Evolutionary conservation across 2,888 invertebrate genomes (phyloP).

Genomic region (Drosophila silvestris): DNA sequence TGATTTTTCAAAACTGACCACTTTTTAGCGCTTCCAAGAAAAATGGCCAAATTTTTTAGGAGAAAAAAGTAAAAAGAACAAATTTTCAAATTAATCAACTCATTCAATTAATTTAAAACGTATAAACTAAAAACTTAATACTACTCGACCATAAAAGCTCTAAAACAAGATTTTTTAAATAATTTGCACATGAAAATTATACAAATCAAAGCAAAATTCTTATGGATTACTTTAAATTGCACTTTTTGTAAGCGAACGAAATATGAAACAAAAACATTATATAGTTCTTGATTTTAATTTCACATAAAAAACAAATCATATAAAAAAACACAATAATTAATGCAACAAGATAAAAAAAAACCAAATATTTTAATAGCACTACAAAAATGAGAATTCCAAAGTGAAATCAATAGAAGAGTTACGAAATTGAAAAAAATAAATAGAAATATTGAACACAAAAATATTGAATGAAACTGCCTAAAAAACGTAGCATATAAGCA

Average conservation of each 20-base stretch:
- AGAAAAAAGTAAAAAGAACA: constrained; percentile 50
- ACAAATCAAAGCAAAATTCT: constrained; percentile 31
- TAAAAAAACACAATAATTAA: constrained; percentile 30
- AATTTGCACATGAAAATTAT: constrained; percentile 56
- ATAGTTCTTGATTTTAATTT: constrained; percentile 65
- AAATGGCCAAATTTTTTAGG: constrained; percentile 85
- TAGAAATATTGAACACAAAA: constrained; percentile 64
- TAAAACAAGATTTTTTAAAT: constrained; percentile 34
- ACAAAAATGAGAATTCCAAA: constrained; percentile 39
- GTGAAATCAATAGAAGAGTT: constrained; percentile 45
- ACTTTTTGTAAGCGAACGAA: constrained; percentile 59
- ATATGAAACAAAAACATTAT: constrained; percentile 39
- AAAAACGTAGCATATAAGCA: constrained; percentile 67
- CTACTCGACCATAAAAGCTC: constrained; percentile 43
- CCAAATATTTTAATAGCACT: constrained; percentile 57
- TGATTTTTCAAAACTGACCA: constrained; percentile 76
- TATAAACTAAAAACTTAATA: constrained; percentile 3
- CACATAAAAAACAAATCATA: constrained; percentile 32
- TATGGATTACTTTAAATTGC: constrained; percentile 67
- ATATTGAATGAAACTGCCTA: constrained; percentile 83
- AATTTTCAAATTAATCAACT: constrained; percentile 46
- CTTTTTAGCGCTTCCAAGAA: constrained; percentile 85
- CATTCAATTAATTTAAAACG: constrained; percentile 47
- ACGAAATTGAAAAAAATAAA: constrained; percentile 40
- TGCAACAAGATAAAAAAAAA: constrained; percentile 24